Evolutionary conservation across 2,797 vertebrate genomes (phyloP).

Genomic region (Darevskia nairensis): DNA sequence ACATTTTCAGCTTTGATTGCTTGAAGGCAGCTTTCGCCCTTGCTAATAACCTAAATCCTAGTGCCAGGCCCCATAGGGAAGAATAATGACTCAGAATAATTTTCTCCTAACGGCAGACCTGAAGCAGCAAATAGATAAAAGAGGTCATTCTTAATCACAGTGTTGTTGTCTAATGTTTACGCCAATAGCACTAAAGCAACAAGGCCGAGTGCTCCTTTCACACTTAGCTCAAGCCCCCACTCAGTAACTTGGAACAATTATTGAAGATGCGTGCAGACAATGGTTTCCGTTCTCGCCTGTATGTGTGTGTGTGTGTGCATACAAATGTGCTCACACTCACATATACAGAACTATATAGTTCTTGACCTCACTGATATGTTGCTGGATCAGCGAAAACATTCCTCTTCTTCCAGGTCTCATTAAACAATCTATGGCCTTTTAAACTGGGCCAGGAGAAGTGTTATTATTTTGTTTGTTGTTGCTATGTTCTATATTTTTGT

Average conservation of each 20-base stretch:
- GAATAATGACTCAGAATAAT: slow-evolving; percentile 38
- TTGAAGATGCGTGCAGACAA: neutral
- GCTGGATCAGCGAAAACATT: too few relatives aligned
- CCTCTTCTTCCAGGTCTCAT: too few relatives aligned
- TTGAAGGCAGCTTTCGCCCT: slow-evolving; percentile 21
- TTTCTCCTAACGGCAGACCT: slow-evolving; percentile 23
- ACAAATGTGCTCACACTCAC: too few relatives aligned
- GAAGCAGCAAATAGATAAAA: slow-evolving; percentile 24
- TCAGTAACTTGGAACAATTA: neutral
- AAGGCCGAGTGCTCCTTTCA: neutral
- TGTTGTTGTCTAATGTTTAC: slow-evolving; percentile 32
- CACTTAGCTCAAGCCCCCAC: neutral
- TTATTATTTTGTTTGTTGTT: too few relatives aligned
- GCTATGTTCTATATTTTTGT: too few relatives aligned
- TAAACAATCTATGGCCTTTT: too few relatives aligned
- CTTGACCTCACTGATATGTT: too few relatives aligned
- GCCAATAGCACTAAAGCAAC: slow-evolving; percentile 15
- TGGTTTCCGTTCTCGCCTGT: neutral
- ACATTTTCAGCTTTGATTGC: slow-evolving; percentile 34
- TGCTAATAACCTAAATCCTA: slow-evolving; percentile 24
- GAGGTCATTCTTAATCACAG: slow-evolving; percentile 24
- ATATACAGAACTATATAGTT: too few relatives aligned
- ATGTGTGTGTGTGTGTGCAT: neutral
- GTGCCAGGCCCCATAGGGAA: slow-evolving; percentile 10
- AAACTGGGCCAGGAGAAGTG: too few relatives aligned